Evolutionary conservation across 2,113 vertebrate species (phyloP), one percentile per base, ranked within the genome.

Genomic region (Elgaria multicarinata): DNA sequence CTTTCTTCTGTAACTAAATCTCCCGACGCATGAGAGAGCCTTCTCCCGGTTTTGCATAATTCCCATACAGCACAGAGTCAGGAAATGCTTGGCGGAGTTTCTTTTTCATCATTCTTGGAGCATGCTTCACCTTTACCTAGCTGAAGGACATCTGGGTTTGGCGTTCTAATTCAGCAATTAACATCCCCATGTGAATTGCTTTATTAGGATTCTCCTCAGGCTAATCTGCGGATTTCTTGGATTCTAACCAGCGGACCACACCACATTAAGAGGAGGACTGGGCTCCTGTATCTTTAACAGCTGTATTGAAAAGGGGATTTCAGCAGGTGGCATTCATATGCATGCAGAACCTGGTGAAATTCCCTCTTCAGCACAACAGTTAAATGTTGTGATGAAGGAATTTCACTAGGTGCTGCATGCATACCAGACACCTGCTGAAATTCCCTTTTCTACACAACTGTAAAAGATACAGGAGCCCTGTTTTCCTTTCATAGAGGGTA

Each of bases 161-260:
- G 87, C 2, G 13, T 89, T 75, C 8, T 75, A 72, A 89, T 64
- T 64, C 53, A 58, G 69, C 80, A 83, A 75, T 83, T 75, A 83
- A 64, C 39, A 18, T 44, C 39, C 24, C 20, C 53, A 44, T 7
- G 16, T 42, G 72, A 75, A 89, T 66, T 36, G 80, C 87, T 89
- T 81, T 20, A 82, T 88, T 88, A 72, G 31, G 58, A 88, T 88
- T 88, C 87, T 74, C n/a, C 13, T 67, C 86, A 66, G 62, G 24
- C 33, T 18, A 28, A 67, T 64, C 22, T 28, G 33, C 62, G 20
- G 22, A 14, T 4, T 78, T n/a, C 62, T 87, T 87, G 62, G 58
- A 78, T 33, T 46, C 74, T 44, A 9, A 36, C 31, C 85, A 66
- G 31, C 31, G 24, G 74, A 46, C 74, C 39, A 66, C 5, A 39